These are phyloP conservation scores for Bombus picipes DNA, from an alignment of 1,140 invertebrate species.

Conservation along the genomic window DNA sequence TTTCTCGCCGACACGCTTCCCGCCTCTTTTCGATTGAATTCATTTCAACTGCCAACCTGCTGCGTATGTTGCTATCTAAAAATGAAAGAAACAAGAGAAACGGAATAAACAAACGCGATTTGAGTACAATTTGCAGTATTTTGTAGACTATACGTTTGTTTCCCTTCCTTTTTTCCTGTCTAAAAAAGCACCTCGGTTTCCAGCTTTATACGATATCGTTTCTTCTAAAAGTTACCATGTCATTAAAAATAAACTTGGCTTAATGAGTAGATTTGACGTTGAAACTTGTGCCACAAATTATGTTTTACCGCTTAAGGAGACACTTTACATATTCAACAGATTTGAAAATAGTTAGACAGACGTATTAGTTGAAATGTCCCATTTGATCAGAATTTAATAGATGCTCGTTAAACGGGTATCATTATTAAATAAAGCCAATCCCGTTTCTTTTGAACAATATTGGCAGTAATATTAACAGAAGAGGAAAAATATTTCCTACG, in stretches of 20 bases:
- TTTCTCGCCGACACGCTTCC: neutral
- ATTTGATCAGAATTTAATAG: no score
- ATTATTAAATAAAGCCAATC: no score
- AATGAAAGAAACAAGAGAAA: neutral
- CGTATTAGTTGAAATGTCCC: neutral
- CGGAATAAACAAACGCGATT: neutral
- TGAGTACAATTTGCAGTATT: neutral
- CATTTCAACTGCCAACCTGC: neutral
- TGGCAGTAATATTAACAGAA: no score
- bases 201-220: no score
- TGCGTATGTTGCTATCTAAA: neutral
- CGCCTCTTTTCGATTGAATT: conserved; percentile 2
- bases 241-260: neutral
- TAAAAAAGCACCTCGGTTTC: neutral
- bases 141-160: neutral
- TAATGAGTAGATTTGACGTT: neutral
- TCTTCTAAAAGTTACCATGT: no score
- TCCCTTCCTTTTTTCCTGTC: neutral
- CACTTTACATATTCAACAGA: neutral
- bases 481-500: no score
- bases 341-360: neutral
- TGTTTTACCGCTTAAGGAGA: no score
- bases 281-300: neutral
- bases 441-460: no score
- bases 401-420: no score